Evolutionary conservation across 2,888 invertebrate species (phyloP).

Genomic region (Abrostola tripartita): DNA sequence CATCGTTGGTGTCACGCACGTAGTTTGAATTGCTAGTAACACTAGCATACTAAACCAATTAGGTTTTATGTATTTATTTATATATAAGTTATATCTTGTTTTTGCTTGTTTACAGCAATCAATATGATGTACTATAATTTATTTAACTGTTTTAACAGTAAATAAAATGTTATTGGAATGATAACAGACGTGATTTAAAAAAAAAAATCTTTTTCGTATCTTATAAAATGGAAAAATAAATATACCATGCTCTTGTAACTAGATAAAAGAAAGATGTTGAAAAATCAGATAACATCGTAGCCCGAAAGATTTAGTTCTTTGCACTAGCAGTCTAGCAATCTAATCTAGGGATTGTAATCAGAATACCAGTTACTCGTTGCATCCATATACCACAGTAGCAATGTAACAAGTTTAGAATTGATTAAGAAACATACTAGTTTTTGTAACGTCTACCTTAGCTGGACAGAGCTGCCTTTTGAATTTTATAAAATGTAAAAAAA

Average conservation of each 20-base stretch:
- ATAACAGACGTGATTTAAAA: no score
- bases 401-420: constrained; percentile 42
- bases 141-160: background rate
- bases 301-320: background rate
- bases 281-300: background rate
- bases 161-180: background rate
- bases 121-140: background rate
- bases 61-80: constrained; percentile 22
- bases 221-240: background rate
- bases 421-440: constrained; percentile 31
- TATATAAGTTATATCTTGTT: constrained; percentile 6
- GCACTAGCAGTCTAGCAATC: background rate
- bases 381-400: constrained; percentile 19
- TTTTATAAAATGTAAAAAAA: constrained; percentile 13
- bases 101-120: constrained; percentile 13
- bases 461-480: constrained; percentile 13
- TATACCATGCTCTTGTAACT: background rate
- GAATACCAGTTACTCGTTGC: constrained; percentile 18
- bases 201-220: no score
- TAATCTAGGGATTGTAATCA: constrained; percentile 26
- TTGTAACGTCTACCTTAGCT: constrained; percentile 25
- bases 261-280: no score
- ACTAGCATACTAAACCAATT: constrained; percentile 53
- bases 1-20: constrained; percentile 48
- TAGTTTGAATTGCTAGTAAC: constrained; percentile 43